Evolutionary conservation across 2,797 vertebrate species (phyloP).

Genomic region (Sebastes matsubarae): DNA sequence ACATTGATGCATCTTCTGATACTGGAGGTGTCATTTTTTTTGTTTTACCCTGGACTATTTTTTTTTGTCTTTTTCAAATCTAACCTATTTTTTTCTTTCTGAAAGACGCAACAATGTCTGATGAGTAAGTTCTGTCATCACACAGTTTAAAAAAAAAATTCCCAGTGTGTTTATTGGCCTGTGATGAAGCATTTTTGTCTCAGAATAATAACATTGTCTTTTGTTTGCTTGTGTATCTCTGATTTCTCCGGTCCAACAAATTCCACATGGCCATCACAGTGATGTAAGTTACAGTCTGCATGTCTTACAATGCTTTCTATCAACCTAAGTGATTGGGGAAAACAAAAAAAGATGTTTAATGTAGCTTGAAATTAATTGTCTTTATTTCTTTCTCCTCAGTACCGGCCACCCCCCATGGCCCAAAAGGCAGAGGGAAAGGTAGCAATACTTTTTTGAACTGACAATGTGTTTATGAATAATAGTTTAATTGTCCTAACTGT

Average conservation of each 20-base stretch:
- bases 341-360: background rate
- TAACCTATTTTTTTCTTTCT: background rate
- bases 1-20: background rate
- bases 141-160: background rate
- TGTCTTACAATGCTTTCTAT: background rate
- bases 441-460: background rate
- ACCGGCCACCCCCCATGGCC: conserved; percentile 18
- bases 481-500: background rate
- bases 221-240: conserved; percentile 6
- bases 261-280: conserved; percentile 32
- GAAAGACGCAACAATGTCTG: conserved; percentile 60
- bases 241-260: conserved; percentile 10
- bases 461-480: background rate
- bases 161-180: background rate
- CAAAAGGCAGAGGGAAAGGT: conserved; percentile 55
- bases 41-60: background rate
- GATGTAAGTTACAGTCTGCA: conserved; percentile 59
- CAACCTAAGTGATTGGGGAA: background rate
- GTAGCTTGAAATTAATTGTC: background rate
- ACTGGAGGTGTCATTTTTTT: background rate
- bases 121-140: conserved; percentile 63
- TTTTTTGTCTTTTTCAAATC: background rate
- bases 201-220: background rate
- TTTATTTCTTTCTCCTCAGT: conserved; percentile 28
- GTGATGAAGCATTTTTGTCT: background rate